phyloP scores from a whole-genome alignment of 2,797 vertebrate species.

The Apodemus agrarius region DNA sequence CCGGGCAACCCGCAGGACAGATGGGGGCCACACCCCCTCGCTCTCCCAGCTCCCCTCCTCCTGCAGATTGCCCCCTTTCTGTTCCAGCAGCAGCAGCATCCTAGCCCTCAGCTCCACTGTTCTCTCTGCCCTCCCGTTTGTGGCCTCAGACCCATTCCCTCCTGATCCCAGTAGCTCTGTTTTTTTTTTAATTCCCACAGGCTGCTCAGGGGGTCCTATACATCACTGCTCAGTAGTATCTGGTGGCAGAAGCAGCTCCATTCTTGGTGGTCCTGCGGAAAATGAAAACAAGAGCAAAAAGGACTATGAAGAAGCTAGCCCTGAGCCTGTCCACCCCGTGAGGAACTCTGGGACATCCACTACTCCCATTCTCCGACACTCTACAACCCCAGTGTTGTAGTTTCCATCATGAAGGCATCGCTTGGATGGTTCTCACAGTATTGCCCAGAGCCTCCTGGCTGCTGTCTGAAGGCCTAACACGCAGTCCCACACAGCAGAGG shows the following conservation, averaged over 20 bases:
- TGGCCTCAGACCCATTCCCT: background rate
- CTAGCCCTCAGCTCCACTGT: background rate
- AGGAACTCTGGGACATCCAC: background rate
- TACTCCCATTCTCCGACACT: background rate
- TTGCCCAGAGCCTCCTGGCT: background rate
- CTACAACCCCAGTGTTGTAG: background rate
- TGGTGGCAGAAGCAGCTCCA: background rate
- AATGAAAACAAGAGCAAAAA: background rate
- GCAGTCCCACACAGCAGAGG: background rate
- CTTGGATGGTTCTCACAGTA: background rate
- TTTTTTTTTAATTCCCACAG: background rate
- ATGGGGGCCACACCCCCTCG: background rate
- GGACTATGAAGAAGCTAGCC: background rate
- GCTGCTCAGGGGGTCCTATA: background rate
- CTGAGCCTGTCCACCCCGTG: background rate
- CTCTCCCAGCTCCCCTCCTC: background rate
- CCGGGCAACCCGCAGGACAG: background rate
- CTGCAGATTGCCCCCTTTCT: background rate
- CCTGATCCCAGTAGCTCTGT: background rate
- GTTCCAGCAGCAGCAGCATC: background rate
- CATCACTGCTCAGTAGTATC: background rate
- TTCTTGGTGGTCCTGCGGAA: background rate
- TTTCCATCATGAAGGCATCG: background rate
- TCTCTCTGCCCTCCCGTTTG: background rate
- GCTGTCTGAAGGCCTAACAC: background rate